Percentiles rank a stretch among this genome's conserved stretches.
Evolutionary conservation across 1,140 invertebrate genomes (phyloP).

Genomic region (Alviniconcha marisindica): DNA sequence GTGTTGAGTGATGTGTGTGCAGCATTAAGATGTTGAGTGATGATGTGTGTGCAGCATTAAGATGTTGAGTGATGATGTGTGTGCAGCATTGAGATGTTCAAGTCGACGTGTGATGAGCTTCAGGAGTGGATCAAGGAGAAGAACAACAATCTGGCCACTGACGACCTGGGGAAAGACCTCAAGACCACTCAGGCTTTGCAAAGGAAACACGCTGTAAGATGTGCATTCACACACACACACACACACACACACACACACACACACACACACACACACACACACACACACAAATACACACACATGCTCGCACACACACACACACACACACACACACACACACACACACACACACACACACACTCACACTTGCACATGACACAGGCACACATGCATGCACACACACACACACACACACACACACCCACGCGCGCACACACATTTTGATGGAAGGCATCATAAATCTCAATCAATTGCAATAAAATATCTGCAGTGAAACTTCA

Average conservation of each 20-base stretch:
- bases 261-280: neutral
- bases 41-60: no score
- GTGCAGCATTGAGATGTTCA: conserved; percentile 92
- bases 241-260: neutral
- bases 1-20: no score
- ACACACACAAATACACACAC: neutral
- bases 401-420: neutral
- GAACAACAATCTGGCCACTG: conserved; percentile 92
- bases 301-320: neutral
- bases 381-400: neutral
- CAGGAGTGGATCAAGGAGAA: conserved; percentile 99
- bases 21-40: no score
- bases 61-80: conserved; percentile 84
- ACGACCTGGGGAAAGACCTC: conserved; percentile 97
- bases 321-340: neutral
- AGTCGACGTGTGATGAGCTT: conserved; percentile 88
- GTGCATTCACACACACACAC: neutral
- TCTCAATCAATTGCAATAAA: no score
- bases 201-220: conserved; percentile 92
- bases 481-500: no score
- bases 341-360: neutral
- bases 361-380: neutral
- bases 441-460: no score
- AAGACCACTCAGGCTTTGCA: conserved; percentile 95
- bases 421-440: neutral